A percentile compares a stretch with the other conserved stretches of the same genome.
phyloP scores from a whole-genome alignment of 2,113 vertebrate species.

The Mugil cephalus region DNA sequence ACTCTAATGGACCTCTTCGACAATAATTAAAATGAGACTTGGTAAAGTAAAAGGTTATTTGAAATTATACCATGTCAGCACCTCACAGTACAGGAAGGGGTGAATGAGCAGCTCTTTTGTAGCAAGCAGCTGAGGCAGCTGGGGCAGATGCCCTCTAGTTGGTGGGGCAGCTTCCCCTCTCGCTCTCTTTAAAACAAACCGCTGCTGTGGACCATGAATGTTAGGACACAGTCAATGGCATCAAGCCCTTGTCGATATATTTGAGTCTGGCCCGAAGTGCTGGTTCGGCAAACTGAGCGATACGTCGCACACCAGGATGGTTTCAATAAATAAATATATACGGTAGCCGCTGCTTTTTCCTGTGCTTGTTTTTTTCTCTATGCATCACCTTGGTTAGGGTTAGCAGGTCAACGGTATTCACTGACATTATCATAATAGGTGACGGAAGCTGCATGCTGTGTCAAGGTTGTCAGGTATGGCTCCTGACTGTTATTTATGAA shows the following conservation, averaged over 20 bases:
- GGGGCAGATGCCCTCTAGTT: no score
- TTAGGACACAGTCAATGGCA: neutral
- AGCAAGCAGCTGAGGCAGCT: no score
- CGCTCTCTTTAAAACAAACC: neutral
- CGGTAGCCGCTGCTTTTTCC: no score
- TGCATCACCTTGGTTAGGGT: conserved; percentile 9
- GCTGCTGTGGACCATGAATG: neutral
- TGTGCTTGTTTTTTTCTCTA: neutral
- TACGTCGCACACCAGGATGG: no score
- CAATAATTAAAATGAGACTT: neutral
- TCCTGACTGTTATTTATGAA: neutral
- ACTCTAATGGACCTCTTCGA: neutral
- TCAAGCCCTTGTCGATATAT: neutral
- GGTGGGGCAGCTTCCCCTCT: neutral
- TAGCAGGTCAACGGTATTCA: conserved; percentile 20
- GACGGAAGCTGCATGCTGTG: neutral
- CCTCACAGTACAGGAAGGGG: neutral
- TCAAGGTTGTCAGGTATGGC: conserved; percentile 1
- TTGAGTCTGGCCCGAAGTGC: no score
- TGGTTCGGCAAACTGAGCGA: neutral
- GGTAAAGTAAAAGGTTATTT: neutral
- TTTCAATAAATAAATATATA: no score
- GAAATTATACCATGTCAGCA: neutral
- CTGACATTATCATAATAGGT: conserved; percentile 21
- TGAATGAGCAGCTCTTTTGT: neutral